Conservation (phyloP, 1,140 invertebrate species). For the Brachionus sp. region DNA sequence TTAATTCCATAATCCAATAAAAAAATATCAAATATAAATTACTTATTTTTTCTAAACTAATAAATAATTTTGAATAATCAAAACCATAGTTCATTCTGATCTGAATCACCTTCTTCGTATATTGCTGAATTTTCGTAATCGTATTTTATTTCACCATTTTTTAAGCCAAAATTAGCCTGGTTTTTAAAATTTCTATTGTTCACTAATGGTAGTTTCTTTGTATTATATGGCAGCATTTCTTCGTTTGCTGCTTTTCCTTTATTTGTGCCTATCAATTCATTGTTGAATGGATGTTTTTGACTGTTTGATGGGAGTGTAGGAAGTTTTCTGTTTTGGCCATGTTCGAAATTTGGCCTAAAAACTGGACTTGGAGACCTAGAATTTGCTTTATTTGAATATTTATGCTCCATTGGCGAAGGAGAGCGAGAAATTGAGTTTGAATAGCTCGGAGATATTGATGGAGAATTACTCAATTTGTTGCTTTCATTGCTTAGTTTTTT, state of each 20-base stretch:
- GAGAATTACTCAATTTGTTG: constrained; percentile 7
- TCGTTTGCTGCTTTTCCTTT: neutral
- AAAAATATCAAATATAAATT: too few species aligned
- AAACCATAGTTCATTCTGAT: constrained; percentile 41
- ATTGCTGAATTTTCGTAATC: constrained; percentile 18
- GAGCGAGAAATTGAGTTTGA: constrained; percentile 5
- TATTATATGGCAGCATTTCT: neutral
- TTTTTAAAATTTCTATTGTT: neutral
- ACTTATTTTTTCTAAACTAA: too few species aligned
- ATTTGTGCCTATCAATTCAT: neutral
- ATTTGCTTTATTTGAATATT: neutral
- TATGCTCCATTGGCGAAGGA: neutral
- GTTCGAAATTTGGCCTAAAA: neutral
- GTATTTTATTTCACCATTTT: neutral
- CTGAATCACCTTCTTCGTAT: constrained; percentile 24
- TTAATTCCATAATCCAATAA: too few species aligned
- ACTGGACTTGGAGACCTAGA: constrained; percentile 16
- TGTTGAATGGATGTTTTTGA: neutral
- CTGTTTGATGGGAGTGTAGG: neutral
- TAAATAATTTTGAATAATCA: neutral
- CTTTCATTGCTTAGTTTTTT: constrained; percentile 11
- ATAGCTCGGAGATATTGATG: constrained; percentile 22
- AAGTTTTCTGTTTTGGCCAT: neutral
- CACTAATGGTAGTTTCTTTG: neutral
- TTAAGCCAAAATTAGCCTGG: neutral